Evolutionary conservation across 2,113 vertebrate genomes (phyloP).

Genomic region (Amia ocellicauda): DNA sequence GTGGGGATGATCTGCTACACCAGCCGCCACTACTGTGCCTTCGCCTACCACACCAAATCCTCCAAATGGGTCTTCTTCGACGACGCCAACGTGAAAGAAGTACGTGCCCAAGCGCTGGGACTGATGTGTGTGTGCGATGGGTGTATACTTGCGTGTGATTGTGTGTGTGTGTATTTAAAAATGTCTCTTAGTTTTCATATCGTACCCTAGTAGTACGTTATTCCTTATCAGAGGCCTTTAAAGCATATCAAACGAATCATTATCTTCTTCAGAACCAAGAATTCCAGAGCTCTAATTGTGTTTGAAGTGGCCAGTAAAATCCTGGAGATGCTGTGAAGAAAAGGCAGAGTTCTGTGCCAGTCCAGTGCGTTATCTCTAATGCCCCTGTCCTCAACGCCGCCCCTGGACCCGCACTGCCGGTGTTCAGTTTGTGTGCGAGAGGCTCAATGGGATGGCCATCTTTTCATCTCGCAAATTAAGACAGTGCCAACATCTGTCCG

Average conservation of each 20-base stretch:
- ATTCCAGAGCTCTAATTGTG: too few species aligned
- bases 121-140: too few species aligned
- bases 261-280: too few species aligned
- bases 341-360: not conserved
- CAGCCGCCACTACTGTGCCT: constrained; percentile 94
- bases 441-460: too few species aligned
- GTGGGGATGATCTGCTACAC: constrained; percentile 96
- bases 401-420: not conserved
- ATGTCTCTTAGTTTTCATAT: too few species aligned
- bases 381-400: not conserved
- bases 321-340: too few species aligned
- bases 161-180: too few species aligned
- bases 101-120: constrained; percentile 38
- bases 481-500: constrained; percentile 52
- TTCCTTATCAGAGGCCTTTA: too few species aligned
- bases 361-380: not conserved
- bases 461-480: constrained; percentile 53
- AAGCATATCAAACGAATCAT: too few species aligned
- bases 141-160: too few species aligned
- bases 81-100: constrained; percentile 98
- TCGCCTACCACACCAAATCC: constrained; percentile 90
- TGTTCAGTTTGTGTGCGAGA: not conserved
- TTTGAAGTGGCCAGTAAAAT: too few species aligned
- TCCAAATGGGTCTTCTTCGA: constrained; percentile 97
- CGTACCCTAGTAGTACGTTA: too few species aligned